Percentiles rank a stretch among this genome's conserved stretches.
Evolutionary conservation across 2,113 vertebrate genomes (phyloP).

Genomic region (Thomomys bottae): DNA sequence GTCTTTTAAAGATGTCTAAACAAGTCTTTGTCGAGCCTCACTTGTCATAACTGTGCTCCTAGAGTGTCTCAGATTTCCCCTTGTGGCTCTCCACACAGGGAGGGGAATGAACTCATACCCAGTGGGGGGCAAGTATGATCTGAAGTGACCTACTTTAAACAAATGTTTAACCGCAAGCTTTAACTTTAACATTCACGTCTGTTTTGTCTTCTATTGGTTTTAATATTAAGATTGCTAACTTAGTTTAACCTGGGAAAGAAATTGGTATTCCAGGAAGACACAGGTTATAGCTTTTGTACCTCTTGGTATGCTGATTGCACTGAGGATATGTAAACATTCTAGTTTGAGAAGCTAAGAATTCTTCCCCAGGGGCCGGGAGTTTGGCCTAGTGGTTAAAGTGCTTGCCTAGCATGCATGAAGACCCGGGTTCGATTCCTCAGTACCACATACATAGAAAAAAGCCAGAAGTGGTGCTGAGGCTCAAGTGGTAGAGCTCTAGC

Average conservation of each 20-base stretch:
- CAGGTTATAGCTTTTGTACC: neutral
- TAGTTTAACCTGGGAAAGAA: slow-evolving; percentile 29
- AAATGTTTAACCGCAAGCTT: slow-evolving; percentile 1
- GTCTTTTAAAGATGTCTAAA: too few relatives aligned
- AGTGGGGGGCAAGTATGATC: neutral
- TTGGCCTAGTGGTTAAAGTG: too few relatives aligned
- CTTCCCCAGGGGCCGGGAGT: too few relatives aligned
- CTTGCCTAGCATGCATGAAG: too few relatives aligned
- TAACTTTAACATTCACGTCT: neutral
- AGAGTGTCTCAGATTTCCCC: neutral
- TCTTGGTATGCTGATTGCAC: neutral
- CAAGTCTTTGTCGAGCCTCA: neutral
- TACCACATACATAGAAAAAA: too few relatives aligned
- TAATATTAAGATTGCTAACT: slow-evolving; percentile 38
- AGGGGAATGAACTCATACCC: neutral
- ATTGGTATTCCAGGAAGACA: neutral
- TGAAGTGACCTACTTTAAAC: neutral
- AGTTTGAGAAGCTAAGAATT: neutral
- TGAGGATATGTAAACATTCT: neutral
- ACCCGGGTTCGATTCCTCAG: too few relatives aligned
- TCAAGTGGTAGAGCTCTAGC: too few relatives aligned
- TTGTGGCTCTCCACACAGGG: neutral
- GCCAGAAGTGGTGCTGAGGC: too few relatives aligned
- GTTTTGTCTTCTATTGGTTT: neutral
- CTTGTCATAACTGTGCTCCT: neutral